Base-by-base conservation (phyloP, 1,140 invertebrate genomes). In the Phenacoccus solenopsis region DNA sequence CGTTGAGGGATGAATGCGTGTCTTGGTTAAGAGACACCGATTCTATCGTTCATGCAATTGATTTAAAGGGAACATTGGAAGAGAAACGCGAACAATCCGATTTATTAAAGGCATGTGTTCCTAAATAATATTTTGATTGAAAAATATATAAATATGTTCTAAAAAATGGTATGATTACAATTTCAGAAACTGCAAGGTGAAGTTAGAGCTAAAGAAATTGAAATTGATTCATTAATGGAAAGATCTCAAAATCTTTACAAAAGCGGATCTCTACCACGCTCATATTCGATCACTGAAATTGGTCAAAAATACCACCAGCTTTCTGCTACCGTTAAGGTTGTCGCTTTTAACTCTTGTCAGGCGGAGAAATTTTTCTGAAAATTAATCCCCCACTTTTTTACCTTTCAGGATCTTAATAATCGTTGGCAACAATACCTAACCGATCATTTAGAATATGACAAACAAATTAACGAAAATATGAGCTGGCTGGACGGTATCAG, bases 391-490 rank as follows among this genome's bases (percentile, higher is more conserved):
- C 10, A 1, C 13, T 68, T 35, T 2, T 9, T 5, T 68, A 28
- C 68, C 21, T 20, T 12, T 5, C 72, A 84, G 81, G 94, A 97
- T 76, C 78, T 95, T 21, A 90, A 91, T 67, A 85, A 86, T 61
- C 88, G 90, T 70, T 97, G 95, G 95, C 90, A 95, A 74, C 88
- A 91, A 74, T 96, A 94, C 79, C 93, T 95, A 0, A 85, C 84
- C 32, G 89, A 87, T 38, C 94, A 97, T 77, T 88, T 94, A 80
- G 89, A 94, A 73, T 96, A 96, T 77, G 86, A 92, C 21, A 88
- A 85, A 72, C 86, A 89, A 72, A 82, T 93, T 7, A 82, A 86
- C 0, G 89, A 94, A 75, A 94, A 90, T 74, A 84, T 83, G 7
- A 83, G 86, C 27, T 96, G 93, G 91, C 81, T 96, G n/a, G 86